Base-by-base conservation (phyloP, 2,888 invertebrate genomes). In the Xanthia togata region DNA sequence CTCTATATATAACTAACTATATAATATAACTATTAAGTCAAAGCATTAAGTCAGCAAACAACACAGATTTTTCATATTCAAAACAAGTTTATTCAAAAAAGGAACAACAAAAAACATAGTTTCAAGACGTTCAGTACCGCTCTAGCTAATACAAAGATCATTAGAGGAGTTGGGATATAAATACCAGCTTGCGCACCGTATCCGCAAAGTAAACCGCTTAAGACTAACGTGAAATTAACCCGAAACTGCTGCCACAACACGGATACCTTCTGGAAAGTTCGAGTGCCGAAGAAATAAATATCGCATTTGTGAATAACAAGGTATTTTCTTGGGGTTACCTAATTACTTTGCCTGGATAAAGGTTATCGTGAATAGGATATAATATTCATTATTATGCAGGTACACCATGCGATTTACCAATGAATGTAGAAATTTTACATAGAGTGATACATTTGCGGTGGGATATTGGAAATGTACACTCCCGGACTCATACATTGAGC, bases 151-250 rank as follows among this genome's bases (percentile, higher is more conserved):
- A 91, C 91, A 91, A 93, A 92, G 90, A 92, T 92, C 94, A 93
- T 95, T 95, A 95, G 92, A 89, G 83, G 89, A 88, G 91, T 89
- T 86, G 74, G 82, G 93, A 91, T 90, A 93, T 93, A 93, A 93
- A 93, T 93, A 93, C 91, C 91, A 94, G 91, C 92, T 91, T 92
- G 92, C 83, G 92, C 91, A 81, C 85, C 87, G 89, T 90, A 91
- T 90, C 91, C 90, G 88, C 85, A 88, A 88, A 92, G 91, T 91
- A 91, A 92, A 92, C 91, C 90, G 90, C 92, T 93, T 91, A 89
- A 92, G 92, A 91, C 93, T 94, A 93, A 95, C 92, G 94, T 90
- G 91, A 93, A 93, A 94, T 95, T 94, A 94, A 94, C 91, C 92
- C 91, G 73, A 86, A 93, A 92, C 91, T 91, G 91, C 90, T 91